phyloP scores from a whole-genome alignment of 2,797 vertebrate species.

The Pseudochirops cupreus region DNA sequence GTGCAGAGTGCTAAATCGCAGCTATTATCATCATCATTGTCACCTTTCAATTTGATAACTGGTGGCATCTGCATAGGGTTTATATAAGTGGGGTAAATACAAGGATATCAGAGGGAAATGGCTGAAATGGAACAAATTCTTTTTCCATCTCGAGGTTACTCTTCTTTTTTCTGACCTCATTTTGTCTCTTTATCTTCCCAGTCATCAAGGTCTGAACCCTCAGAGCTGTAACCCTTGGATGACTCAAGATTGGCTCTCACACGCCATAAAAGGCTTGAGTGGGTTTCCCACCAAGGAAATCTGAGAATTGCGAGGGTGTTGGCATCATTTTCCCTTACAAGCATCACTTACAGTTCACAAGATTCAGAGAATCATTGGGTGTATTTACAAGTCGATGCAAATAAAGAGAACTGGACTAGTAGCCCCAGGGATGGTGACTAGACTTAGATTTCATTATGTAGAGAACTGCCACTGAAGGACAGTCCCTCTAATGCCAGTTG shows the following conservation, averaged over 20 bases:
- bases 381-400: not conserved
- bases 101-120: not conserved
- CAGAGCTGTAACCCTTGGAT: not conserved
- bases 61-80: not conserved
- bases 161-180: not conserved
- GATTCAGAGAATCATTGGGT: not conserved
- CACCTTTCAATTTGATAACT: not conserved
- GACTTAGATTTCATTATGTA: not conserved
- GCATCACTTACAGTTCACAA: not conserved
- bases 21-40: not conserved
- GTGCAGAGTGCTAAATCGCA: not conserved
- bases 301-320: not conserved
- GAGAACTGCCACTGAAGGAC: not conserved
- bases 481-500: not conserved
- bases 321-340: not conserved
- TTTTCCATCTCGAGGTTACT: not conserved
- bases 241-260: not conserved
- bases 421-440: not conserved
- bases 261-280: not conserved
- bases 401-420: not conserved
- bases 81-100: not conserved
- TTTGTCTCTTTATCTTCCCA: not conserved
- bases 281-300: not conserved
- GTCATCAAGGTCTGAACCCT: not conserved
- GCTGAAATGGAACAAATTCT: not conserved